Conservation (phyloP, 2,797 vertebrate species). For the Smutsia temminckii region DNA sequence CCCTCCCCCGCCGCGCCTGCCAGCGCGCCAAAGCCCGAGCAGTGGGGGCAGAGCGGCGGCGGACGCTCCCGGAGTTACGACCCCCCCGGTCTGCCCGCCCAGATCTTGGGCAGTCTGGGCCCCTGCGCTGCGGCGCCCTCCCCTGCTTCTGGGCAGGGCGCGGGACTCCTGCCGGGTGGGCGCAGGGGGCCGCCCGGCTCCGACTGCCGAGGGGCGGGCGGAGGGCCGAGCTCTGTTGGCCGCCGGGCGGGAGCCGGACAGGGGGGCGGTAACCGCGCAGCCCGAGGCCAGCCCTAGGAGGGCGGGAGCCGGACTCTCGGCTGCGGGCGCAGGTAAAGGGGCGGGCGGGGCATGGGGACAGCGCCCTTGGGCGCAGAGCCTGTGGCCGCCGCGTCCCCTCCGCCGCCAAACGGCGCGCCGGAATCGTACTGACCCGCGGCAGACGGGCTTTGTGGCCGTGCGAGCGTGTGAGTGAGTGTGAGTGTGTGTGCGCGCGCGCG, state of each 20-base stretch:
- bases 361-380: conserved; percentile 17
- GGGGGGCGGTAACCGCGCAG: neutral
- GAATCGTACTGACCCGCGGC: neutral
- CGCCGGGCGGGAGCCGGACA: neutral
- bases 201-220: conserved; percentile 15
- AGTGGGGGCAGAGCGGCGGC: neutral
- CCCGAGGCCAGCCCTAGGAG: neutral
- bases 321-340: conserved; percentile 65
- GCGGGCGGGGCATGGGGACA: neutral
- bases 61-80: neutral
- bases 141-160: neutral
- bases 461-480: neutral
- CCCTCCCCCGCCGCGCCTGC: conserved; percentile 41
- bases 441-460: conserved; percentile 3
- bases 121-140: neutral
- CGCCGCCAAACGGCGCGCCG: neutral
- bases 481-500: neutral
- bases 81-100: neutral
- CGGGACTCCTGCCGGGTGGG: conserved; percentile 38
- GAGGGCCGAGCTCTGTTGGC: conserved; percentile 14
- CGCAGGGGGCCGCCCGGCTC: conserved; percentile 37
- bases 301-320: neutral
- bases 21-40: neutral
- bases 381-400: neutral
- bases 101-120: neutral